Evolutionary conservation across 1,140 invertebrate genomes (phyloP).

Genomic region (Atta cephalotes): DNA sequence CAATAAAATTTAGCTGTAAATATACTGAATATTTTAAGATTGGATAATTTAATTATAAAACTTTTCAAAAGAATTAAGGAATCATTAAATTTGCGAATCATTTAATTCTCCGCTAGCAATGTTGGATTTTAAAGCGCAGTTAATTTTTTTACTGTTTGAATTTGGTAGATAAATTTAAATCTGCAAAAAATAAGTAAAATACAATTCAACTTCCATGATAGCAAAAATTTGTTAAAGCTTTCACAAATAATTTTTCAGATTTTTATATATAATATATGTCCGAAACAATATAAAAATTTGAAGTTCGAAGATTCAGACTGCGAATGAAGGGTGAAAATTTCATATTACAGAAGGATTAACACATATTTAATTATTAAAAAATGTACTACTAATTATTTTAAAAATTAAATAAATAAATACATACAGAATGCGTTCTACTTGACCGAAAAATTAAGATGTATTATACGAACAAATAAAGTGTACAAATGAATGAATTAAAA

Average conservation of each 20-base stretch:
- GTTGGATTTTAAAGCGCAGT: too few species aligned
- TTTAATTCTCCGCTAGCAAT: not conserved
- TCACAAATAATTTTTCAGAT: too few species aligned
- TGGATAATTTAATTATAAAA: not conserved
- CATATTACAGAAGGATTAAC: too few species aligned
- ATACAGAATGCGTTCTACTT: not conserved
- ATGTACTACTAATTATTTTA: not conserved
- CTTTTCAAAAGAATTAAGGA: not conserved
- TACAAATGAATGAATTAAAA: not conserved
- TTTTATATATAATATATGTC: too few species aligned
- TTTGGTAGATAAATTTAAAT: too few species aligned
- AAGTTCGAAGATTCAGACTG: too few species aligned
- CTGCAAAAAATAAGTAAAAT: too few species aligned
- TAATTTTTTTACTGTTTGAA: too few species aligned
- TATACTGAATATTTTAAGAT: not conserved
- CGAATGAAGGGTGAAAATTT: too few species aligned
- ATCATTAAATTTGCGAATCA: not conserved
- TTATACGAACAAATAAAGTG: not conserved
- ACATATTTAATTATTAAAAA: not conserved
- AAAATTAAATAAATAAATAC: constrained; percentile 2
- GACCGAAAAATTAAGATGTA: not conserved
- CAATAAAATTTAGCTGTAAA: not conserved
- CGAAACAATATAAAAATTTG: too few species aligned
- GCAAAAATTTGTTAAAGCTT: too few species aligned
- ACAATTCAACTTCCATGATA: too few species aligned